phyloP scores from a whole-genome alignment of 2,797 vertebrate species.

The Ceyx erithaca region DNA sequence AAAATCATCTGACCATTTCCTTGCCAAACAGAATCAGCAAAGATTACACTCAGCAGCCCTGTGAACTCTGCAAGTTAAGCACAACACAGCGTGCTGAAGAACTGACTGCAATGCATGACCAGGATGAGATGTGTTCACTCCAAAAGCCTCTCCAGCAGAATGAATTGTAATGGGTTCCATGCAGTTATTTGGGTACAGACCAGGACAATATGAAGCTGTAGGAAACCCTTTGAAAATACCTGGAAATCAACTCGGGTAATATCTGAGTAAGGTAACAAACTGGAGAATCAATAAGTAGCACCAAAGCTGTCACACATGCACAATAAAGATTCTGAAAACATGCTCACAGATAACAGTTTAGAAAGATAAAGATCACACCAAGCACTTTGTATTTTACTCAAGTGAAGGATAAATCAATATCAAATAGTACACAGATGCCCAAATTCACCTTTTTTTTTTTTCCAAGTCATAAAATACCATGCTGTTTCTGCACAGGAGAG shows the following conservation, averaged over 20 bases:
- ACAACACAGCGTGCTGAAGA: neutral
- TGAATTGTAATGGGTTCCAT: neutral
- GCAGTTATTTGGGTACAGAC: neutral
- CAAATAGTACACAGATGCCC: neutral
- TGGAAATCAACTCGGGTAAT: neutral
- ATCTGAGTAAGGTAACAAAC: neutral
- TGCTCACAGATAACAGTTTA: neutral
- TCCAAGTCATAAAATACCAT: neutral
- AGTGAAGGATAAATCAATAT: neutral
- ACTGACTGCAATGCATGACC: neutral
- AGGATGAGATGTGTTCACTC: neutral
- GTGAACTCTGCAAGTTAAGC: neutral
- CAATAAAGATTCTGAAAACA: neutral
- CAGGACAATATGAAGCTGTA: neutral
- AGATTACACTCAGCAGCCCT: neutral
- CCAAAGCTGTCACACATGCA: neutral
- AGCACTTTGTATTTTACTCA: neutral
- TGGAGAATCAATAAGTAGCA: neutral
- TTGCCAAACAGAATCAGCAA: neutral
- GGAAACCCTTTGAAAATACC: neutral
- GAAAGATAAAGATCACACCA: neutral
- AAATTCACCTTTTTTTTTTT: neutral
- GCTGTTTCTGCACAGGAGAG: neutral
- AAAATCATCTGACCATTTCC: neutral
- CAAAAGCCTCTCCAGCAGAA: neutral